phyloP scores from a whole-genome alignment of 2,797 vertebrate species.

The Triplophysa yarkandensis region DNA sequence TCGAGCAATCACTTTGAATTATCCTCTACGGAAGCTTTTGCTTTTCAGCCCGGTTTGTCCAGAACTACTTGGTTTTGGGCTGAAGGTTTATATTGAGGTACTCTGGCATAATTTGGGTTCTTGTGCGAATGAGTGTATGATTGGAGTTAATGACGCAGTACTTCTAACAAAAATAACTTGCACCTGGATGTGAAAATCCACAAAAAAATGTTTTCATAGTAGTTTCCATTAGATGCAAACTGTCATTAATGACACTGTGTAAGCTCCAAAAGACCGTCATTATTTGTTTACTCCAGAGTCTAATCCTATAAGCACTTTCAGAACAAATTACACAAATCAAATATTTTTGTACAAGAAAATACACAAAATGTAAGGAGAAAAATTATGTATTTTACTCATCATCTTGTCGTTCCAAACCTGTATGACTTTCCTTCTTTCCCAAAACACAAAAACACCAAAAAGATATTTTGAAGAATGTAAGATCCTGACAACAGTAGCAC shows the following conservation, averaged over 20 bases:
- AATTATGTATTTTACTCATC: too few species aligned
- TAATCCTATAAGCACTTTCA: not conserved
- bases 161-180: slow-evolving; percentile 29
- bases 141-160: slow-evolving; percentile 20
- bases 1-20: slow-evolving; percentile 8
- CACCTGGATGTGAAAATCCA: slow-evolving; percentile 36
- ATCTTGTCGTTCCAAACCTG: too few species aligned
- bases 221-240: not conserved
- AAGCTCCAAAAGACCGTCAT: not conserved
- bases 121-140: slow-evolving; percentile 26
- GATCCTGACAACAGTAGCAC: too few species aligned
- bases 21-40: slow-evolving; percentile 27
- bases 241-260: not conserved
- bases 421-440: too few species aligned
- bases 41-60: slow-evolving; percentile 6
- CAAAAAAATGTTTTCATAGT: slow-evolving; percentile 10
- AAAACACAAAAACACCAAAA: too few species aligned
- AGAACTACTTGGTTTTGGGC: slow-evolving; percentile 11
- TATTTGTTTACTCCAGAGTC: not conserved
- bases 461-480: too few species aligned
- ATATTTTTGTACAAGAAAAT: too few species aligned
- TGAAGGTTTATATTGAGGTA: slow-evolving; percentile 28
- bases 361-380: too few species aligned
- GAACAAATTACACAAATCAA: too few species aligned
- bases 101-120: slow-evolving; percentile 21